Evolutionary conservation across 2,888 invertebrate genomes (phyloP), one percentile per base, ranked within the genome.

Genomic region (Ctenicera cuprea): DNA sequence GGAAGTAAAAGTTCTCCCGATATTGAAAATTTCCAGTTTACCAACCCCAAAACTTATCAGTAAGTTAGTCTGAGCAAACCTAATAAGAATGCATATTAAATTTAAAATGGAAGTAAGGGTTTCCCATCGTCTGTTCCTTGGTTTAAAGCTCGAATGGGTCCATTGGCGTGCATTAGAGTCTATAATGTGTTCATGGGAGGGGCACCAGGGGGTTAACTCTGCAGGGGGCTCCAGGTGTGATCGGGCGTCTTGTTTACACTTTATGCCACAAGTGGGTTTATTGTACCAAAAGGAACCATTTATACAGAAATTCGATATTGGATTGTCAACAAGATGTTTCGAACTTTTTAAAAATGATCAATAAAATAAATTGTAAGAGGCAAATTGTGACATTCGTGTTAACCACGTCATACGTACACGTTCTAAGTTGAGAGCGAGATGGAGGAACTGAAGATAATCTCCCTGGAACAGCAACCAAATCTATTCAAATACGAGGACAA

Each of bases 401-500:
- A n/a, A n/a, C n/a, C n/a, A n/a, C n/a, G n/a, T n/a, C n/a, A n/a
- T n/a, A n/a, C n/a, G n/a, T 26, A 18, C 3, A n/a, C 3, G 3
- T 14, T 50, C 50, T 3, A 3, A 7, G 48, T 33, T 9, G 14
- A 57, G 16, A 9, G 18, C 45, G 37, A 12, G 57, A 12, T 16
- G 38, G 50, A 66, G 30, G 1, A 52, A 14, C 18, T 20, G n/a
- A 41, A 43, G 54, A 74, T 74, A 74, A 71, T 74, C 67, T 67
- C 30, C 59, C 68, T 64, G 71, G 67, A 74, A 72, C 69, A 72
- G 81, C 82, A 84, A 85, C 84, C 84, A 80, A 85, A 85, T 85
- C 85, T 86, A 86, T 86, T 86, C 86, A 86, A 86, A 87, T 86
- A 86, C 86, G 86, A 86, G 86, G 85, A 85, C 85, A 87, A 87